These are phyloP conservation scores for Pyxicephalus adspersus DNA, from an alignment of 2,113 vertebrate genomes.

Conservation along the genomic window DNA sequence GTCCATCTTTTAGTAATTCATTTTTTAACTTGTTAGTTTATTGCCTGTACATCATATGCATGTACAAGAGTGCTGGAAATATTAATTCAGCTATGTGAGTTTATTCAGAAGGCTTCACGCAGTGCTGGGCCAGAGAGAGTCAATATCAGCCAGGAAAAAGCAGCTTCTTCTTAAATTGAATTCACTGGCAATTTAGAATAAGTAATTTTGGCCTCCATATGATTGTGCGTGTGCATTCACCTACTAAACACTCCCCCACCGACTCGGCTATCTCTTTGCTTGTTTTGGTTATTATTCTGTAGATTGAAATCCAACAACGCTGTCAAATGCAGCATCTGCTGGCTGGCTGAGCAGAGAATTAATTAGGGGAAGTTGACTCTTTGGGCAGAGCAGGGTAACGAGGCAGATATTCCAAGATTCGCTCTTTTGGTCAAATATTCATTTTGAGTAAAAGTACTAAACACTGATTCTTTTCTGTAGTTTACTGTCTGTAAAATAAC, in stretches of 20 bases:
- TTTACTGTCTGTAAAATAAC: slow-evolving; percentile 4
- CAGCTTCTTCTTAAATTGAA: slow-evolving; percentile 56
- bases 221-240: slow-evolving; percentile 53
- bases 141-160: slow-evolving; percentile 49
- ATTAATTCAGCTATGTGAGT: slow-evolving; percentile 48
- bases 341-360: slow-evolving; percentile 56
- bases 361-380: slow-evolving; percentile 50
- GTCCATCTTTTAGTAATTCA: slow-evolving; percentile 16
- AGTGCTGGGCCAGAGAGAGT: slow-evolving; percentile 48
- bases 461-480: slow-evolving; percentile 16
- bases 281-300: slow-evolving; percentile 56
- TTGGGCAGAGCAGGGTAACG: slow-evolving; percentile 49
- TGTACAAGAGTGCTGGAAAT: slow-evolving; percentile 30
- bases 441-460: slow-evolving; percentile 45
- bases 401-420: slow-evolving; percentile 44
- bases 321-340: slow-evolving; percentile 54
- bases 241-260: slow-evolving; percentile 53
- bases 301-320: slow-evolving; percentile 55
- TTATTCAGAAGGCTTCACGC: slow-evolving; percentile 49
- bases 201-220: slow-evolving; percentile 54
- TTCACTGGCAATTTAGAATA: slow-evolving; percentile 57
- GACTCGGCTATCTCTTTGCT: slow-evolving; percentile 50
- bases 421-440: slow-evolving; percentile 48
- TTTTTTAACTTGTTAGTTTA: slow-evolving; percentile 40
- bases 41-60: slow-evolving; percentile 28